Base-by-base conservation (phyloP, 2,888 invertebrate species). In the Drymonia ruficornis region DNA sequence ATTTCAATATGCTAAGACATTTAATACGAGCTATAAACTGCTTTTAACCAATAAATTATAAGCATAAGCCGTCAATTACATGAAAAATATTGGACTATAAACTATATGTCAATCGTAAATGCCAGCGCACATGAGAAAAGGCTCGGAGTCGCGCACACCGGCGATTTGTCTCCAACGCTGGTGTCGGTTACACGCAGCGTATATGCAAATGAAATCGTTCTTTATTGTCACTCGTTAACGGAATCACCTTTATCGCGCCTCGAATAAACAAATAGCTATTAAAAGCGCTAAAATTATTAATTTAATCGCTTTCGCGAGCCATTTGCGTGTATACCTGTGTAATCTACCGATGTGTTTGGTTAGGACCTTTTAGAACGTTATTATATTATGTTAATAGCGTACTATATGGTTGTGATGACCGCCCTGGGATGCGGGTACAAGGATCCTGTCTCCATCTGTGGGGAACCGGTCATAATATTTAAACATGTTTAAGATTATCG, bases 231-330 rank as follows among this genome's bases (percentile, higher is more conserved):
- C 75, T 83, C 78, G 84, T 85, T 86, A 86, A 70, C 81, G 76
- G 76, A 85, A 89, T 87, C 82, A 83, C 55, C 70, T 78, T 82
- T 83, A 85, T 83, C 84, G 79, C 81, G 75, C 72, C 76, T 53
- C 70, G 77, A 82, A 84, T 86, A 86, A 87, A 89, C 90, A 89
- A 89, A 88, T 84, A 83, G 70, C 76, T 78, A 80, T 87, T 84
- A 83, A 76, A 76, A 71, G 80, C 72, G 85, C 84, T 81, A 84
- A 86, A 84, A 82, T 89, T 86, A 87, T 85, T 84, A 87, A 85
- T 87, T 83, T 86, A 77, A 87, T 83, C 83, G 76, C 79, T 77
- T 78, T 65, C 72, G 58, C 58, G 49, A 63, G 74, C 78, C 74
- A 83, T 88, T 86, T 83, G 79, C 84, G 84, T 86, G 67, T 52